Conservation (phyloP, 2,888 invertebrate genomes). For the Drosophila kuntzei region DNA sequence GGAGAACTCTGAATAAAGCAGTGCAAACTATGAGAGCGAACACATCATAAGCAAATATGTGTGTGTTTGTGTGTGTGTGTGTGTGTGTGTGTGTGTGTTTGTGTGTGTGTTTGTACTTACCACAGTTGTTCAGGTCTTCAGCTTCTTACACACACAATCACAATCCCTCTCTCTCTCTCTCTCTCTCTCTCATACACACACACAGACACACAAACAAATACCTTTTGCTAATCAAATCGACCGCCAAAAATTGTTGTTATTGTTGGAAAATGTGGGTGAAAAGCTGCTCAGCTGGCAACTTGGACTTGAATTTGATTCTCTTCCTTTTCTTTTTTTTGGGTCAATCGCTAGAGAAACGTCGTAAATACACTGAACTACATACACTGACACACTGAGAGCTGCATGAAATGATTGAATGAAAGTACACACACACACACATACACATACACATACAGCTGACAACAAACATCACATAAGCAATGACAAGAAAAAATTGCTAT, state of each 20-base stretch:
- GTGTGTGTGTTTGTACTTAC: background rate
- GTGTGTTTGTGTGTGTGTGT: background rate
- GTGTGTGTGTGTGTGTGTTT: background rate
- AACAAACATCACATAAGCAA: slow-evolving; percentile 53
- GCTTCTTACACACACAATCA: background rate
- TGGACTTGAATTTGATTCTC: background rate
- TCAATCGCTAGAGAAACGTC: slow-evolving; percentile 38
- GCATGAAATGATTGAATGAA: slow-evolving; percentile 65
- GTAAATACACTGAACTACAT: slow-evolving; percentile 16
- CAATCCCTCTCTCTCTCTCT: too few species aligned
- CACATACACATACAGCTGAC: slow-evolving; percentile 19
- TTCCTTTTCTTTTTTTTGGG: slow-evolving; percentile 11
- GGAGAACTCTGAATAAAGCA: slow-evolving; percentile 1
- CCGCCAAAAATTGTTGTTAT: slow-evolving; percentile 58
- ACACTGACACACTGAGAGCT: slow-evolving; percentile 21
- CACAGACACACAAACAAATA: slow-evolving; percentile 19
- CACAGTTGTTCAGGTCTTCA: background rate
- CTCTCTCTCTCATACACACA: slow-evolving; percentile 7
- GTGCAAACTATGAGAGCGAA: slow-evolving; percentile 13
- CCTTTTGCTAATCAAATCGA: slow-evolving; percentile 66
- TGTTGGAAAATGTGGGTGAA: slow-evolving; percentile 22
- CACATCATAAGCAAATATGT: slow-evolving; percentile 17
- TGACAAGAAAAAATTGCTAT: slow-evolving; percentile 69
- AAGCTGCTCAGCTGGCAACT: slow-evolving; percentile 17
- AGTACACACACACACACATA: slow-evolving; percentile 18